Percentiles rank a stretch among this genome's conserved stretches.
These are phyloP conservation scores for Diplazon laetatorius DNA, from an alignment of 2,888 invertebrate genomes.

Conservation along the genomic window DNA sequence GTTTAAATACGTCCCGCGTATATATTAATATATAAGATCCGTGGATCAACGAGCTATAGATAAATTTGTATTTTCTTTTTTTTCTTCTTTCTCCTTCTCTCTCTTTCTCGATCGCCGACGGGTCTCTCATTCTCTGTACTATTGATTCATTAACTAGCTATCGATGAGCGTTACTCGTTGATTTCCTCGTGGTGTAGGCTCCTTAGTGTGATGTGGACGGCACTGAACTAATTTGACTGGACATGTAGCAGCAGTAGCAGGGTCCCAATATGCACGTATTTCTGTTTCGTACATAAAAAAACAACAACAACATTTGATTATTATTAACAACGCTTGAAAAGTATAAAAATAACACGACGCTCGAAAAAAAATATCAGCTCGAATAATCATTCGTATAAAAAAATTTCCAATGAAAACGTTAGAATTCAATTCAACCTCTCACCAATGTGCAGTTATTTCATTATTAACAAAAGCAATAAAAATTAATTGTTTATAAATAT, in stretches of 20 bases:
- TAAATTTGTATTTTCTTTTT: slow-evolving; percentile 22
- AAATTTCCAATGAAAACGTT: too few relatives aligned
- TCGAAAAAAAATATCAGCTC: too few relatives aligned
- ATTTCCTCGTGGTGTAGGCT: slow-evolving; percentile 67
- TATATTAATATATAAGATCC: slow-evolving; percentile 35
- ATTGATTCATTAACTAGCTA: slow-evolving; percentile 55
- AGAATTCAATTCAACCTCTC: too few relatives aligned
- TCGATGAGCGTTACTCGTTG: slow-evolving; percentile 63
- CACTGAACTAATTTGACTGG: slow-evolving; percentile 77
- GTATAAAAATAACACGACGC: too few relatives aligned
- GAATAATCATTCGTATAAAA: too few relatives aligned
- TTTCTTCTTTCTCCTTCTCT: background rate
- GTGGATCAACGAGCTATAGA: too few relatives aligned
- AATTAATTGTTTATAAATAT: too few relatives aligned
- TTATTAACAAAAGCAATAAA: too few relatives aligned
- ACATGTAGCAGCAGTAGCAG: slow-evolving; percentile 77
- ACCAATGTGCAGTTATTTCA: too few relatives aligned
- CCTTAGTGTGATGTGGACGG: slow-evolving; percentile 79
- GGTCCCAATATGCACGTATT: slow-evolving; percentile 72
- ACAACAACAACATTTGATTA: background rate
- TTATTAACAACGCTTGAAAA: too few relatives aligned
- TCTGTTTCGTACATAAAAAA: slow-evolving; percentile 63
- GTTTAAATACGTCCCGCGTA: slow-evolving; percentile 59
- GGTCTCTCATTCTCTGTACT: slow-evolving; percentile 27
- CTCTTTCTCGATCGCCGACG: background rate